Percentiles rank a stretch among this genome's conserved stretches.
These are phyloP conservation scores for Myotis vivesi DNA, from an alignment of 2,797 vertebrate species.

Conservation along the genomic window DNA sequence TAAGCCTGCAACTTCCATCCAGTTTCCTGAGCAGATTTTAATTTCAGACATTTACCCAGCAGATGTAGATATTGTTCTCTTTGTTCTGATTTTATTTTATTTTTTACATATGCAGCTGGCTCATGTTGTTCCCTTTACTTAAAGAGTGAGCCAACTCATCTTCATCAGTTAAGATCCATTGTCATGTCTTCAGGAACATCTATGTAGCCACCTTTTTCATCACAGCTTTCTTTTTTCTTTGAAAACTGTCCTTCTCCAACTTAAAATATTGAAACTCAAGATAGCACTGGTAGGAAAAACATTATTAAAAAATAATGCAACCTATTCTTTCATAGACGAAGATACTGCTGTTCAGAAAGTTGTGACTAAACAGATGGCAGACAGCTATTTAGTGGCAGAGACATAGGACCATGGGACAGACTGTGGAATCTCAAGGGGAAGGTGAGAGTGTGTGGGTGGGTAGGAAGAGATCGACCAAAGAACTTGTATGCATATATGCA, in stretches of 20 bases:
- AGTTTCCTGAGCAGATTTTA: not conserved
- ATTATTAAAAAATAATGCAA: not conserved
- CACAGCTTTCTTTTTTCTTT: not conserved
- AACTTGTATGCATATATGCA: no score
- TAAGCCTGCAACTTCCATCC: not conserved
- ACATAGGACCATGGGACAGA: no score
- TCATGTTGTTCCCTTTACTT: not conserved
- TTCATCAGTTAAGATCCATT: not conserved
- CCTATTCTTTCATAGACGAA: not conserved
- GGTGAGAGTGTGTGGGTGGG: no score
- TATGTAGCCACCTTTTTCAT: not conserved
- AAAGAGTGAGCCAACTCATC: not conserved
- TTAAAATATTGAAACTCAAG: not conserved
- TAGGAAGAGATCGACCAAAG: no score
- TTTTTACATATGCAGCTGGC: not conserved
- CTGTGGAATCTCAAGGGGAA: no score
- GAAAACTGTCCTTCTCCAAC: not conserved
- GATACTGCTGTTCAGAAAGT: not conserved
- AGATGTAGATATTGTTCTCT: not conserved
- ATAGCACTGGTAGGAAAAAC: not conserved
- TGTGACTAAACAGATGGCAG: not conserved
- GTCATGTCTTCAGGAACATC: not conserved
- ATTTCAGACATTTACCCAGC: not conserved
- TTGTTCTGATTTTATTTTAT: not conserved
- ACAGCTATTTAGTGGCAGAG: not conserved